phyloP scores from a whole-genome alignment of 1,140 invertebrate species.

The Aphaenogaster rudis region DNA sequence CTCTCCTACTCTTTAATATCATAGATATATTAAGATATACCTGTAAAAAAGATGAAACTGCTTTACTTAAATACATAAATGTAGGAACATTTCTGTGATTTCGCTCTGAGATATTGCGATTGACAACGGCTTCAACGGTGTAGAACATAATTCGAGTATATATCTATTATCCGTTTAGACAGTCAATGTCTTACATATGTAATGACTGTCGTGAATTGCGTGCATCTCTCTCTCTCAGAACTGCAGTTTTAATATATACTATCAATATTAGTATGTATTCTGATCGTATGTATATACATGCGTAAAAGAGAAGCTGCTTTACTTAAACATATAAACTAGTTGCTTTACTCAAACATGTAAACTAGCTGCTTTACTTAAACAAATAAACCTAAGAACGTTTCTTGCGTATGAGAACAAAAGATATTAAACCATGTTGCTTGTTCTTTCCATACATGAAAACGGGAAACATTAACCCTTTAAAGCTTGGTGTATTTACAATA shows the following conservation, averaged over 20 bases:
- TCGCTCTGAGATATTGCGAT: neutral
- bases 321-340: neutral
- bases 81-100: neutral
- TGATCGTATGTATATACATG: neutral
- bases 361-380: neutral
- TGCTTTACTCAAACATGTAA: neutral
- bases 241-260: conserved; percentile 8
- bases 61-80: too few species aligned
- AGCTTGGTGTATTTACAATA: conserved; percentile 29
- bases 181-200: conserved; percentile 13
- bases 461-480: conserved; percentile 13
- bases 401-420: conserved; percentile 12
- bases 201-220: neutral
- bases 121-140: neutral
- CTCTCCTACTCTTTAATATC: neutral
- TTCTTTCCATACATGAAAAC: conserved; percentile 9
- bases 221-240: neutral
- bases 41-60: too few species aligned
- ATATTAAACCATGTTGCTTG: conserved; percentile 6
- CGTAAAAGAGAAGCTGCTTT: neutral
- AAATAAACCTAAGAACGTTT: neutral
- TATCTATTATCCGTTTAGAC: neutral
- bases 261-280: neutral
- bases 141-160: conserved; percentile 3
- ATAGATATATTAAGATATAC: neutral